phyloP scores from a whole-genome alignment of 1,140 invertebrate species.

The Musca vetustissima region DNA sequence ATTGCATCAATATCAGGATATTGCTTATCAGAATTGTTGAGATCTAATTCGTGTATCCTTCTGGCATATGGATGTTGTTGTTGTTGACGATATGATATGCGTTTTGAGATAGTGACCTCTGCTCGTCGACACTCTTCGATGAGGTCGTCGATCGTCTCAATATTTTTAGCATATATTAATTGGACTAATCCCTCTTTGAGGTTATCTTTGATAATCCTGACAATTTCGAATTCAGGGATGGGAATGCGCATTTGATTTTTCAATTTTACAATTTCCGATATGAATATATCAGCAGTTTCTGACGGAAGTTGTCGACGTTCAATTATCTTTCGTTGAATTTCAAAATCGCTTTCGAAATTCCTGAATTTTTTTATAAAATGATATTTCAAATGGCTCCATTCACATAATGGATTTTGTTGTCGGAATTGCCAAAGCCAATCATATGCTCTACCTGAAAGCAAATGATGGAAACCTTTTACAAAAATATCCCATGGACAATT shows the following conservation, averaged over 20 bases:
- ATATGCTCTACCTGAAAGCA: not conserved
- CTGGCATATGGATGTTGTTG: not conserved
- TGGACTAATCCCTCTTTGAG: not conserved
- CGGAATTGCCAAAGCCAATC: not conserved
- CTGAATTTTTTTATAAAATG: not conserved
- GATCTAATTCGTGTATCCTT: not conserved
- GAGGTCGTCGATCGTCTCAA: not conserved
- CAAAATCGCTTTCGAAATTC: not conserved
- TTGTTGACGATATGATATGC: not conserved
- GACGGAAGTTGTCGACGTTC: not conserved
- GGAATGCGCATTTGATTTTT: not conserved
- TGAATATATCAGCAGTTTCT: not conserved
- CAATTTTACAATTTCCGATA: not conserved
- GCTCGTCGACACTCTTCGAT: not conserved
- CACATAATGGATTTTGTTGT: not conserved
- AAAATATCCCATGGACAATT: not conserved
- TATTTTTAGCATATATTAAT: not conserved
- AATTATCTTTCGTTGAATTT: not conserved
- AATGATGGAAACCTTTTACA: slow-evolving; percentile 6
- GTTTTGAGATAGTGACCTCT: not conserved
- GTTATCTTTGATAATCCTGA: not conserved
- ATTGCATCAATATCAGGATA: not conserved
- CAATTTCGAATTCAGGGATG: not conserved
- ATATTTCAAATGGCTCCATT: not conserved
- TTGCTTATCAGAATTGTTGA: no score